Percentiles rank a stretch among this genome's conserved stretches.
phyloP scores from a whole-genome alignment of 2,113 vertebrate genomes.

The Mesitornis unicolor region DNA sequence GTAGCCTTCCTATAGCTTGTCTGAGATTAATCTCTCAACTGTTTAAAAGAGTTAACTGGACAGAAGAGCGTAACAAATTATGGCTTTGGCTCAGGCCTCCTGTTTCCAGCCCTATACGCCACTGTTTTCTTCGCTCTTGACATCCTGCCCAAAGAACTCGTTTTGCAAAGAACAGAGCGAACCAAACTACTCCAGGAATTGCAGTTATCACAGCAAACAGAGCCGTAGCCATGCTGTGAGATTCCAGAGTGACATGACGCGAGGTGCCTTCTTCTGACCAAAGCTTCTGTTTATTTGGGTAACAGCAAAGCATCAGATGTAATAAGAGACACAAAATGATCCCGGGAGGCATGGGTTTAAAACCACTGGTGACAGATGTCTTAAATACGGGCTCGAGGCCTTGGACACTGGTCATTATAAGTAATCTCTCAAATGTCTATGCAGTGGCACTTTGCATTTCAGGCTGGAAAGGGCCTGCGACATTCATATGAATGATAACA shows the following conservation, averaged over 20 bases:
- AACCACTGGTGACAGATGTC: conserved; percentile 17
- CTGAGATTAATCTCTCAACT: neutral
- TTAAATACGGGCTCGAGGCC: neutral
- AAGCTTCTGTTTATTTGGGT: conserved; percentile 43
- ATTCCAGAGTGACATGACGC: conserved; percentile 43
- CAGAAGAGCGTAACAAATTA: neutral
- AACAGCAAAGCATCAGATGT: neutral
- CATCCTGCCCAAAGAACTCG: conserved; percentile 23
- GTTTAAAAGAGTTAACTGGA: conserved; percentile 13
- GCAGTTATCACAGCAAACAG: conserved; percentile 35
- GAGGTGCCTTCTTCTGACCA: conserved; percentile 39
- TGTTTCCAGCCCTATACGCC: conserved; percentile 34
- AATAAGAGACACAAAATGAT: conserved; percentile 23
- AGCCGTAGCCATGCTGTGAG: conserved; percentile 17
- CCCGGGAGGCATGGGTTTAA: neutral
- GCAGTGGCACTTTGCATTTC: neutral
- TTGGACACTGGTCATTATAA: neutral
- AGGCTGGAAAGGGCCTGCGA: neutral
- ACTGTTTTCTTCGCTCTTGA: conserved; percentile 43
- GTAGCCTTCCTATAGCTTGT: neutral
- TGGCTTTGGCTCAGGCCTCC: conserved; percentile 17
- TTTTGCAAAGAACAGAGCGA: conserved; percentile 53
- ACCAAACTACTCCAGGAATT: conserved; percentile 32
- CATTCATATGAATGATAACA: neutral
- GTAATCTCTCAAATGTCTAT: neutral